Percentiles rank a stretch among this genome's conserved stretches.
Conservation (phyloP, 2,888 invertebrate species). For the Nephrotoma flavescens region DNA sequence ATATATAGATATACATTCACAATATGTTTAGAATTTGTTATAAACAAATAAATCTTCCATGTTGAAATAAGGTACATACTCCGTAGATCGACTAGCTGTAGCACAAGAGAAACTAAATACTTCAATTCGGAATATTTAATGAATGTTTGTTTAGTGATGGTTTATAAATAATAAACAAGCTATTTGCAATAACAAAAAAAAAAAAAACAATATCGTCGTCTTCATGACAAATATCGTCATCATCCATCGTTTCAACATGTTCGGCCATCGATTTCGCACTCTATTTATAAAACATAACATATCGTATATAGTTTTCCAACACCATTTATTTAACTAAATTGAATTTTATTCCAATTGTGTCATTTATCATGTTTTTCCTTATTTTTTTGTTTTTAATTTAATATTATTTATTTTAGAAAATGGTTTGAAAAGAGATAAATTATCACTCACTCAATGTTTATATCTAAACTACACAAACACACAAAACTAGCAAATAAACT, state of each 20-base stretch:
- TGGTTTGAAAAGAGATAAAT: not conserved
- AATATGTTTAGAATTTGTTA: not conserved
- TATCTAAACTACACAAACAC: not conserved
- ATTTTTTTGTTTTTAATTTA: not conserved
- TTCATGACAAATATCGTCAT: not conserved
- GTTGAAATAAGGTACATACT: not conserved
- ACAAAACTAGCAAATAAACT: not conserved
- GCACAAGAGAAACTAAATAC: not conserved
- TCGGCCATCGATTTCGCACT: not conserved
- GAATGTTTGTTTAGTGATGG: not conserved
- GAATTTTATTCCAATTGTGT: not conserved
- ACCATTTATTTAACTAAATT: not conserved
- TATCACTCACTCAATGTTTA: not conserved
- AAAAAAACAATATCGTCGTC: not conserved
- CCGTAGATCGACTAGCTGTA: not conserved
- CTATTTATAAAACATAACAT: not conserved
- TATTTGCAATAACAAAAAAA: not conserved
- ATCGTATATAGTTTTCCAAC: not conserved
- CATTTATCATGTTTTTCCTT: not conserved
- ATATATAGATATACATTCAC: not conserved
- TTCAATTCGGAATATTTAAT: not conserved
- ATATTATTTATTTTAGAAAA: not conserved
- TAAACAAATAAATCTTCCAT: not conserved
- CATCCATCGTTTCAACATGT: not conserved
- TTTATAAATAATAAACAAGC: not conserved